Base-by-base conservation (phyloP, 2,113 vertebrate species). In the Enhydra lutris region DNA sequence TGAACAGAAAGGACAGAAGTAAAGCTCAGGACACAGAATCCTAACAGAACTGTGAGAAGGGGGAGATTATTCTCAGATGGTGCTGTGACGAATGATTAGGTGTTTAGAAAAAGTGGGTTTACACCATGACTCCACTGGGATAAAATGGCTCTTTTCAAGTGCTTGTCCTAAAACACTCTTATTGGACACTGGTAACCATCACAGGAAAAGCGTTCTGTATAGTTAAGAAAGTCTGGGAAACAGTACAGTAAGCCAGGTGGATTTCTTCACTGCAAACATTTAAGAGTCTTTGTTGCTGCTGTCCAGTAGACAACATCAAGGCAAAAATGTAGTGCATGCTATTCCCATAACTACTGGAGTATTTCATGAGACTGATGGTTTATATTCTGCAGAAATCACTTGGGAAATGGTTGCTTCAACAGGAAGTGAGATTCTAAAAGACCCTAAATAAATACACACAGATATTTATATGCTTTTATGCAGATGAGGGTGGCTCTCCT, bases 381-480 rank as follows among this genome's bases (percentile, higher is more conserved):
- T 52, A 74, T 63, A 36, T 90, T 90, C 23, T 92, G 23, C 39
- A 80, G 78, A 81, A 94, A 74, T 86, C 42, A 29, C 52, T 67
- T 47, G 71, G 23, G 47, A 76, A 81, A 61, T 26, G 18, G 61
- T n/a, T 26, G 11, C 55, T 95, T 83, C 57, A 89, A 90, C 89
- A 20, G 20, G 17, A 76, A 84, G 73, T 39, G 79, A 76, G 76
- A 83, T 83, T 47, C 55, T 73, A 47, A 90, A 91, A 94, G 26
- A 67, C 67, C 73, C 90, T 81, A 80, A 82, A 65, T 96, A 94
- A 88, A 81, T 92, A 93, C n/a, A 73, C 89, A n/a, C 74, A 57
- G 89, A 4, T 91, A n/a, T 89, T 74, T 91, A 50, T 59, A 26
- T 57, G 7, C 26, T 89, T 94, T 83, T 29, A 71, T 73, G 36